These are phyloP conservation scores for Trichogramma evanescens DNA, from an alignment of 2,888 invertebrate genomes.

Conservation along the genomic window DNA sequence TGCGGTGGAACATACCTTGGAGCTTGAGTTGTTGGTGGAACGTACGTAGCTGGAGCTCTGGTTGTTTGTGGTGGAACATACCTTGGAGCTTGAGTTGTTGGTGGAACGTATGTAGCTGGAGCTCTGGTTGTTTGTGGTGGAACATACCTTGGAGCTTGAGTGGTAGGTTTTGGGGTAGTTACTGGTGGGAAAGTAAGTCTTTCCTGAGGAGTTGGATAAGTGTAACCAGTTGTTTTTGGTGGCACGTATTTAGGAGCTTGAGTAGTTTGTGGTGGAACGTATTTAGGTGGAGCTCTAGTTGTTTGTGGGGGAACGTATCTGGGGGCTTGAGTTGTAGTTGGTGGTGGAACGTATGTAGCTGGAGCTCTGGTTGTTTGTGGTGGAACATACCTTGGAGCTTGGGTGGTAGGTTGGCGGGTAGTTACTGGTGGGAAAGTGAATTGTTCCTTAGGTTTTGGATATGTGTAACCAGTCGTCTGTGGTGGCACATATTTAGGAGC, in stretches of 20 bases:
- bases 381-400: conserved; percentile 14
- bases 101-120: conserved; percentile 16
- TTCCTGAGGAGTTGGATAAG: conserved; percentile 4
- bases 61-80: conserved; percentile 23
- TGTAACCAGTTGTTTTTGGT: conserved; percentile 15
- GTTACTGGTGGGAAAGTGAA: conserved; percentile 10
- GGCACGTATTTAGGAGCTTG: conserved; percentile 10
- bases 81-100: conserved; percentile 18
- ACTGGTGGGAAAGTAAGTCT: not conserved
- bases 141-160: conserved; percentile 3
- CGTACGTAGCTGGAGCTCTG: conserved; percentile 17
- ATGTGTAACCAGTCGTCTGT: conserved; percentile 26
- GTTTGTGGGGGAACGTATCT: conserved; percentile 11
- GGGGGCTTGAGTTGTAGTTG: conserved; percentile 25
- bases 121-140: conserved; percentile 13
- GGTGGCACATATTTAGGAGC: conserved; percentile 27
- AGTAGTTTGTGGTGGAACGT: conserved; percentile 23
- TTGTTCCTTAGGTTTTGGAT: conserved; percentile 13
- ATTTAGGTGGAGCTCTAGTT: conserved; percentile 5
- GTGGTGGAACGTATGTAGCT: conserved; percentile 14
- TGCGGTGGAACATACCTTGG: conserved; percentile 7
- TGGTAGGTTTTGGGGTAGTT: not conserved
- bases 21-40: conserved; percentile 15
- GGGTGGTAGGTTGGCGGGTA: conserved; percentile 6
- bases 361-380: conserved; percentile 26